A percentile compares a stretch with the other conserved stretches of the same genome.
Conservation (phyloP, 2,113 vertebrate genomes). For the Xiphophorus hellerii region DNA sequence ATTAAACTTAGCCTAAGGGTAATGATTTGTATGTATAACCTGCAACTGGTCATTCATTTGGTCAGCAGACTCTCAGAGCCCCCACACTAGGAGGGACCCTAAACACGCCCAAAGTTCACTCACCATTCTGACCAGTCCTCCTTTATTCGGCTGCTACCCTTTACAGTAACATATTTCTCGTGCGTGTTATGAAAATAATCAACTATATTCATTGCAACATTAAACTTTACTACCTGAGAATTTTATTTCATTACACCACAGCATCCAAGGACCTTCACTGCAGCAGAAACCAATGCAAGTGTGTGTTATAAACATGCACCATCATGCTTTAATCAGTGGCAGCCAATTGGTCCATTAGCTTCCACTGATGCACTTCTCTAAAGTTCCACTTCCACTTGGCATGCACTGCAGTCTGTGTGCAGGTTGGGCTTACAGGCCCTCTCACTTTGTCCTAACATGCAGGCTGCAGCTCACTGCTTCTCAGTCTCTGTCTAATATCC, state of each 20-base stretch:
- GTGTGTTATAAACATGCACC: slow-evolving; percentile 1
- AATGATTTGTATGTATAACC: no score
- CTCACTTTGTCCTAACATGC: slow-evolving; percentile 35
- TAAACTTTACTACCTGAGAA: slow-evolving; percentile 24
- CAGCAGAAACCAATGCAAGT: background rate
- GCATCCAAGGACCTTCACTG: slow-evolving; percentile 14
- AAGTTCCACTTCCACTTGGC: slow-evolving; percentile 17
- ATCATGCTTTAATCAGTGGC: slow-evolving; percentile 11
- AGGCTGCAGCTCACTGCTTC: slow-evolving; percentile 12
- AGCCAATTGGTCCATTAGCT: slow-evolving; percentile 21
- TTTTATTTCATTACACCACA: slow-evolving; percentile 15
- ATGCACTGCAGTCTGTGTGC: slow-evolving; percentile 11
- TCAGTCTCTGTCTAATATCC: slow-evolving; percentile 46
- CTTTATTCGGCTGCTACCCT: background rate
- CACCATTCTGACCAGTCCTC: background rate
- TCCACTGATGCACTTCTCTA: slow-evolving; percentile 14
- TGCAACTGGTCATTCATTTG: no score
- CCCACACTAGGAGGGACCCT: no score
- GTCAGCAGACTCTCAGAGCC: no score
- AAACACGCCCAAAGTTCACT: no score
- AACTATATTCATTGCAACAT: slow-evolving; percentile 29
- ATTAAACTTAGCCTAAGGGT: no score
- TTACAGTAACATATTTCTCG: slow-evolving; percentile 9
- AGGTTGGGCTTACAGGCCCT: slow-evolving; percentile 26
- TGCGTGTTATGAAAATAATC: slow-evolving; percentile 9